Base-by-base conservation (phyloP, 92 coral and sea anemone genomes). In the Epizoanthus fatuus region DNA sequence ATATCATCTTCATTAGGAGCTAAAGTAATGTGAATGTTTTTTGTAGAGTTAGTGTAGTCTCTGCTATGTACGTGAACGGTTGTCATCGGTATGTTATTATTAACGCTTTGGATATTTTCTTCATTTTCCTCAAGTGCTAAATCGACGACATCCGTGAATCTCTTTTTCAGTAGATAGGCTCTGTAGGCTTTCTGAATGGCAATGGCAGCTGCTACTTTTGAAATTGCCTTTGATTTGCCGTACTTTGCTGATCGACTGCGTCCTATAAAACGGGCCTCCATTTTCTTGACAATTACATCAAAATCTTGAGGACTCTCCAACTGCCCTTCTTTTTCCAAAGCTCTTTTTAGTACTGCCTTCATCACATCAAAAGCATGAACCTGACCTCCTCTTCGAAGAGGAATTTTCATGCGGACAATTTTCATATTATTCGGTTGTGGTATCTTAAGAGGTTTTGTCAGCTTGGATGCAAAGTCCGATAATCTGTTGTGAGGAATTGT, bases 281-380 rank as follows among this genome's bases (percentile, higher is more conserved):
- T 92, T 72, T 88, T 88, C 0, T 90, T 84, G 13, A 95, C 91
- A 39, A 94, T 94, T 20, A 92, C 88, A 32, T 92, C 90, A 64
- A 94, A 94, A 17, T 86, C 87, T 59, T 96, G 98, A 1, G 99
- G 89, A 3, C 96, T 91, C 64, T 95, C 99, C 9, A 95, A 94
- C 65, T 95, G 93, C 5, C 63, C 53, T 38, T 58, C 81, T 56
- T 95, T 94, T 51, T 95, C 95, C 45, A 96, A 86, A 64, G 84
- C 81, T 16, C 72, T 73, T 64, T 93, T 88, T 25, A 95, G 95
- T 53, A 97, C 63, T 16, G 97, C 97, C 82, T 97, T 95, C 25
- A 97, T 87, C 44, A 97, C 81, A 62, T 97, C 99, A 77, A 97
- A 95, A 75, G 96, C 93, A 82, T 97, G 98, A 20, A 93, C 95